Base-by-base conservation (phyloP, 2,888 invertebrate genomes). In the Catocala nupta region DNA sequence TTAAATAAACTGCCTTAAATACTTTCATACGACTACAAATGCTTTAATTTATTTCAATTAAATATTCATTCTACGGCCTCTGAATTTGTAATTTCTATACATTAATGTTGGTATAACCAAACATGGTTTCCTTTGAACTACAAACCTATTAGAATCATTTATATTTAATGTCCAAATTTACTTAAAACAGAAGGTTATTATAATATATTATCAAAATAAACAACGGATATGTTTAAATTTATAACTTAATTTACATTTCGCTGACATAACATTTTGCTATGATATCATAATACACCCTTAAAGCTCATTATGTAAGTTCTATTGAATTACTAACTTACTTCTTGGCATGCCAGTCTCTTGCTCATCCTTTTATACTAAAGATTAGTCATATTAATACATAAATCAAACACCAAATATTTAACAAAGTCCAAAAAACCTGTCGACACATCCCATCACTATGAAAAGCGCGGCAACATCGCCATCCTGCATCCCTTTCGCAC, bases 391-490 rank as follows among this genome's bases (percentile, higher is more conserved):
- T 25, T 3, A 39, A 39, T 39, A 39, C 6, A 8, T 39, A 39
- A 39, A 39, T 39, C 36, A 25, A 48, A 48, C 10, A 5, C 50
- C 48, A 50, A 54, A 54, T 55, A 47, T 39, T 34, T 48, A 45
- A 54, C 10, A 52, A 49, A 65, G 16, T 50, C 47, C 36, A 62
- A 76, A 60, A 39, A 60, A 61, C 34, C 8, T 63, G 80, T 84
- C 87, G 84, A 86, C 70, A 60, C 60, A 55, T 66, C 70, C 67
- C 89, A 85, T 66, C 92, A 82, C 91, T 91, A 89, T 59, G 60
- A 79, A 85, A 88, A 90, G 83, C 89, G 86, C 86, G 86, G 88
- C 89, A 91, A 90, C 90, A 89, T 88, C 85, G 86, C 85, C 65
- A 81, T 87, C 83, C 53, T 72, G 75, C 78, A 72, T 89, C 91